Percentiles rank a stretch among this genome's conserved stretches.
These are phyloP conservation scores for Oncorhynchus gorbuscha DNA, from an alignment of 2,113 vertebrate species.

Conservation along the genomic window DNA sequence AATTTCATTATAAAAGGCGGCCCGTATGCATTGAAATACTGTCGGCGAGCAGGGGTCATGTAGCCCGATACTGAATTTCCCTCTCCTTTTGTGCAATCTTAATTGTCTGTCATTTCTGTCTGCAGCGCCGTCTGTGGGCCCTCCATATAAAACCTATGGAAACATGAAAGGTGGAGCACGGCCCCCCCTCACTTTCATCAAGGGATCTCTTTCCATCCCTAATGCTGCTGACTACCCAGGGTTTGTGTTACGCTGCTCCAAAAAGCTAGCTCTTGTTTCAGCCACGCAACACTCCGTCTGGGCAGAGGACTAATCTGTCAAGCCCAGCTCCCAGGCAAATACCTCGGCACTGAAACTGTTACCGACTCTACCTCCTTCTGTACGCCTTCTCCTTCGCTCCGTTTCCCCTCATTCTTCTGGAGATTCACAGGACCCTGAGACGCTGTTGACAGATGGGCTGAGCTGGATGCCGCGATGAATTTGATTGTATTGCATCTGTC, in stretches of 20 bases:
- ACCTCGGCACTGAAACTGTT: slow-evolving; percentile 73
- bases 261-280: slow-evolving; percentile 81
- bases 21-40: slow-evolving; percentile 78
- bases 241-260: slow-evolving; percentile 80
- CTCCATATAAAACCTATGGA: slow-evolving; percentile 84
- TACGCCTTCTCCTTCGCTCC: slow-evolving; percentile 46
- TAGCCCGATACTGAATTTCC: slow-evolving; percentile 80
- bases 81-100: slow-evolving; percentile 80
- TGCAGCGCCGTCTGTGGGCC: slow-evolving; percentile 70
- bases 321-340: slow-evolving; percentile 79
- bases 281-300: slow-evolving; percentile 71
- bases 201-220: slow-evolving; percentile 81
- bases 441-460: slow-evolving; percentile 57
- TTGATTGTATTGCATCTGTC: slow-evolving; percentile 43
- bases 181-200: slow-evolving; percentile 79
- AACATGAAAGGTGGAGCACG: slow-evolving; percentile 84
- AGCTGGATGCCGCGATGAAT: slow-evolving; percentile 59
- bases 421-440: slow-evolving; percentile 64
- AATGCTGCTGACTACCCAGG: slow-evolving; percentile 71
- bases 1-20: slow-evolving; percentile 77
- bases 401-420: slow-evolving; percentile 44
- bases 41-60: slow-evolving; percentile 77
- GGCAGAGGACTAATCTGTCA: slow-evolving; percentile 79
- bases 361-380: slow-evolving; percentile 51
- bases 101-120: slow-evolving; percentile 87